Conservation (phyloP, 2,113 vertebrate species). For the Perccottus glenii region DNA sequence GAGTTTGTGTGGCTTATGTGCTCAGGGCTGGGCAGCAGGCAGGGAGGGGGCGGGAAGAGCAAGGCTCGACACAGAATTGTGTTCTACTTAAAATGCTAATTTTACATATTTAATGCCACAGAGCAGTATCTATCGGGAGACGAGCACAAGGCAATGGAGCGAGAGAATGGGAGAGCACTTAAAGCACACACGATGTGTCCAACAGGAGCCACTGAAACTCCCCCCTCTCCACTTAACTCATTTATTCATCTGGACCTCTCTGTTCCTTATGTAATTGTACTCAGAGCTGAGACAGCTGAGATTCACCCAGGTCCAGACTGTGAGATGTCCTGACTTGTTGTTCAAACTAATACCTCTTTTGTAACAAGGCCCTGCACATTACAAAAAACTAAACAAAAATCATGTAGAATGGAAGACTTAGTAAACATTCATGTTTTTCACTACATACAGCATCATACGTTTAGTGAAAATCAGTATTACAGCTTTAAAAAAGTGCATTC, state of each 20-base stretch:
- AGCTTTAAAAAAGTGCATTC: too few species aligned
- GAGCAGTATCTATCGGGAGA: constrained; percentile 66
- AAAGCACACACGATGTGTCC: constrained; percentile 57
- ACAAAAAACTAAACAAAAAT: neutral
- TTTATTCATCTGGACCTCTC: constrained; percentile 67
- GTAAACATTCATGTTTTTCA: too few species aligned
- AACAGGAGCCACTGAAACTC: constrained; percentile 60
- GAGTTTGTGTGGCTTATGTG: constrained; percentile 75
- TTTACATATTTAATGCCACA: constrained; percentile 83
- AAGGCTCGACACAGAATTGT: constrained; percentile 67
- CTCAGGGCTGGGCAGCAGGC: constrained; percentile 73
- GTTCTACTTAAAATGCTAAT: constrained; percentile 83
- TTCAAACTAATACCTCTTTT: constrained; percentile 12
- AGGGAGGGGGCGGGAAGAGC: constrained; percentile 29
- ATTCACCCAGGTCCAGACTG: constrained; percentile 25
- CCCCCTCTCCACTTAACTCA: constrained; percentile 74
- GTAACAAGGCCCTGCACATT: neutral
- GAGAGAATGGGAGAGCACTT: constrained; percentile 60
- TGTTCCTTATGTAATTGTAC: constrained; percentile 53
- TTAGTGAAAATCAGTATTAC: too few species aligned
- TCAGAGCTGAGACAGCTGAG: constrained; percentile 26
- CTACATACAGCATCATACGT: too few species aligned
- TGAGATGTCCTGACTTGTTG: constrained; percentile 33
- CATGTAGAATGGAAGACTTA: neutral
- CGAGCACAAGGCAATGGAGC: constrained; percentile 58